Conservation (phyloP, 2,797 vertebrate species). For the Sternotherus odoratus region DNA sequence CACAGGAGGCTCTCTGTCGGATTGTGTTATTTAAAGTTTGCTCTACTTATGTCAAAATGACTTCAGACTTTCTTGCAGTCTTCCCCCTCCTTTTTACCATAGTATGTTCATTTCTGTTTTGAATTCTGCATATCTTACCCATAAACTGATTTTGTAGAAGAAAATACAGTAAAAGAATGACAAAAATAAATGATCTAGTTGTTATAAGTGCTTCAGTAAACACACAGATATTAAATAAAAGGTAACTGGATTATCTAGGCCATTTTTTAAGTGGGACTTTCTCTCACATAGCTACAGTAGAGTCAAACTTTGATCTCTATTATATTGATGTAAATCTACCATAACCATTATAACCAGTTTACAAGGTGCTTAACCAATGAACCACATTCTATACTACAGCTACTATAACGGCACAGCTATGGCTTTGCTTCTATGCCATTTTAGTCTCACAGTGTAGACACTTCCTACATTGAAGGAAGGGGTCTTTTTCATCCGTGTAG, state of each 20-base stretch:
- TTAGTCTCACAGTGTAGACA: too few species aligned
- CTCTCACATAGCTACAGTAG: not conserved
- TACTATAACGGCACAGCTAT: too few species aligned
- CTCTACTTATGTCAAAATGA: not conserved
- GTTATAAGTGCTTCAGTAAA: not conserved
- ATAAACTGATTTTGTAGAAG: not conserved
- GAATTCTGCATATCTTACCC: not conserved
- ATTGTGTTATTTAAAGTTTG: not conserved
- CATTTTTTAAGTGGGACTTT: not conserved
- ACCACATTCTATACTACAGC: not conserved
- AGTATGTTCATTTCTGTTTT: not conserved
- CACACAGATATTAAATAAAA: not conserved
- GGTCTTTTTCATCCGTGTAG: too few species aligned
- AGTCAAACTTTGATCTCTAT: not conserved
- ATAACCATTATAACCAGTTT: not conserved
- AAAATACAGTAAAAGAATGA: not conserved
- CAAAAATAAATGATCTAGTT: not conserved
- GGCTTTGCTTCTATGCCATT: too few species aligned
- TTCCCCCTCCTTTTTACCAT: not conserved
- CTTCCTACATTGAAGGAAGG: too few species aligned
- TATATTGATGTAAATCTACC: not conserved
- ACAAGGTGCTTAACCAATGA: not conserved
- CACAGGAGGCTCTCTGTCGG: not conserved
- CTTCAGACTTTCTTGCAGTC: not conserved
- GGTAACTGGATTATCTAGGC: not conserved